Evolutionary conservation across 2,888 invertebrate species (phyloP), one percentile per base, ranked within the genome.

Genomic region (Chymomyza fuscimana): DNA sequence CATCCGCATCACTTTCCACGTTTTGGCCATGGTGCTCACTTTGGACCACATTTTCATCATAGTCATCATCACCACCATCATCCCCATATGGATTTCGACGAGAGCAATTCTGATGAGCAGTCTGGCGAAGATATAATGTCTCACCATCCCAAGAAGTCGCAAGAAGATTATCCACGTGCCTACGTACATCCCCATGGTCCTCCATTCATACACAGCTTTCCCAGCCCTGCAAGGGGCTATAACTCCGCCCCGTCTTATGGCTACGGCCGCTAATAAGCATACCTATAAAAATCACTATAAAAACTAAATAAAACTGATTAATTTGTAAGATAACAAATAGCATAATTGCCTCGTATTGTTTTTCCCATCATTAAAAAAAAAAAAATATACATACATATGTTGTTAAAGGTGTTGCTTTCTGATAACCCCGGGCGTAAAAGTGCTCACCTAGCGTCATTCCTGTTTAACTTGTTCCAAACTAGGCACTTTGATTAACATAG

Each of bases 1-100:
- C 82, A 74, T 25, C 81, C 69, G 2, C 32, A 62, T 3, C 52
- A 50, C 0, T 69, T 12, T n/a, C 74, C 72, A 0, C 52, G 62
- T n/a, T 69, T 59, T n/a, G 56, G 62, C 22, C 70, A 70, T 12
- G 58, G 46, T 12, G 46, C 63, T 0, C 32, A 51, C 4, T 78
- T 54, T 32, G 76, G 65, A 2, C 36, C 15, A 19, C 65, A 62
- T 12, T 36, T 36, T 25, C 15, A 51, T 25, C 59, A 29, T 46
- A 10, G 6, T 25, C 10, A 51, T 36, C 59, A 19, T 46, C 40
- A 46, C 12, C 46, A 22, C 5, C 16, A 16, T 7, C 54, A 22
- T 1, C 52, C 62, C 15, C n/a, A 59, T 1, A 40, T 59, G 12
- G 22, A 56, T 6, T 29, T 32, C 50, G 25, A 46, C 3, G 58